A percentile compares a stretch with the other conserved stretches of the same genome.
Conservation (phyloP, 2,797 vertebrate genomes). For the Lepilemur septentrionalis region DNA sequence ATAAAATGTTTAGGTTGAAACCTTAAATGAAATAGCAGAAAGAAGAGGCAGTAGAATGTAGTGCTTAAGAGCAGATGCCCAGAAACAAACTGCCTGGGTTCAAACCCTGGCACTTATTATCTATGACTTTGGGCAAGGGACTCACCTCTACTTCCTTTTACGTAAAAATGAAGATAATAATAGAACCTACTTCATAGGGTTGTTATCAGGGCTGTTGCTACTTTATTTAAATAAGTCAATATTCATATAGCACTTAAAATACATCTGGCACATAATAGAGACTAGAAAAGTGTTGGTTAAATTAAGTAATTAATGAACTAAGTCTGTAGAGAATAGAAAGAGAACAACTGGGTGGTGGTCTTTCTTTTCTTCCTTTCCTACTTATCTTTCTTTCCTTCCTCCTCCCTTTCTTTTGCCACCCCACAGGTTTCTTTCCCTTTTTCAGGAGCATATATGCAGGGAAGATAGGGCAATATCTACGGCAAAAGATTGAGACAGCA, state of each 20-base stretch:
- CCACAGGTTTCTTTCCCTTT: not conserved
- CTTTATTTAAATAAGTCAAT: not conserved
- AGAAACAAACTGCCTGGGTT: not conserved
- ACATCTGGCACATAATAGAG: not conserved
- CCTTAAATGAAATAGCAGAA: not conserved
- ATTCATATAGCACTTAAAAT: not conserved
- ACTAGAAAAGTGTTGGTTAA: not conserved
- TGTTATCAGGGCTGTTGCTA: not conserved
- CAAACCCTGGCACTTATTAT: not conserved
- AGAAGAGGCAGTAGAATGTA: not conserved
- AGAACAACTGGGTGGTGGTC: not conserved
- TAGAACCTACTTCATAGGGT: not conserved
- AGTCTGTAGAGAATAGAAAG: not conserved
- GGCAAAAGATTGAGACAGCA: not conserved
- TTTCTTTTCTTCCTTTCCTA: not conserved
- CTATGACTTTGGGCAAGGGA: not conserved
- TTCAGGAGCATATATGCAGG: not conserved
- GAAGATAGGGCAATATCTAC: not conserved
- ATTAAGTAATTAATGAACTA: not conserved
- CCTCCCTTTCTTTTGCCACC: not conserved
- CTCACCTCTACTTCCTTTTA: not conserved
- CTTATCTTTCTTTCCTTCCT: not conserved
- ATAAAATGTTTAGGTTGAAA: constrained; percentile 5
- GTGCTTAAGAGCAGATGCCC: not conserved
- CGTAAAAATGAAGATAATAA: not conserved